Percentiles rank a stretch among this genome's conserved stretches.
Conservation (phyloP, 1,140 invertebrate genomes). For the Cyphomyrmex costatus region DNA sequence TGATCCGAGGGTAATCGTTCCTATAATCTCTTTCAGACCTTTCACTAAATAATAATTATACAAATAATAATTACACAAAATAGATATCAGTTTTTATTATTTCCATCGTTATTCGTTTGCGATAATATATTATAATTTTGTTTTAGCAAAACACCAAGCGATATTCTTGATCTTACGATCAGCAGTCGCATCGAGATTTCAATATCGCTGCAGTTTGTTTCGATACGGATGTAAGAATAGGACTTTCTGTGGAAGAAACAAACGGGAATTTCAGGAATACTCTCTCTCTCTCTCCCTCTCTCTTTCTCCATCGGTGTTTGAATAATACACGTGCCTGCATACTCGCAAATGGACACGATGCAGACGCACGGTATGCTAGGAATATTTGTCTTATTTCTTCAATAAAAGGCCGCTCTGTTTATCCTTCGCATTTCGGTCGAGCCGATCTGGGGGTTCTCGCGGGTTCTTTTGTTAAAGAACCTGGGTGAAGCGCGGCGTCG, state of each 20-base stretch:
- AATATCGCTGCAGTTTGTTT: not conserved
- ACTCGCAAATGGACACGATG: constrained; percentile 53
- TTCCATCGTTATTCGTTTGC: not conserved
- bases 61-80: not conserved
- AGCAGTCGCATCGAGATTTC: not conserved
- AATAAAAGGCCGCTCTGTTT: constrained; percentile 58
- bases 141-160: not conserved
- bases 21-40: not conserved
- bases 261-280: constrained; percentile 54
- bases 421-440: constrained; percentile 63
- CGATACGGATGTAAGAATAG: not conserved
- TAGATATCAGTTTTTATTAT: not conserved
- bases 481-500: not conserved
- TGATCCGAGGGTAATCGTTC: not conserved
- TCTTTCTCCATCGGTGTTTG: constrained; percentile 46
- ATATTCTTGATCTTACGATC: not conserved
- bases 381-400: constrained; percentile 67
- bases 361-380: constrained; percentile 56
- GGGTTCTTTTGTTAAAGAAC: constrained; percentile 13
- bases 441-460: constrained; percentile 8
- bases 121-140: constrained; percentile 2
- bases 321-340: constrained; percentile 69
- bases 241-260: constrained; percentile 1
- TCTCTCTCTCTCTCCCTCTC: no score
- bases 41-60: not conserved